Base-by-base conservation (phyloP, 2,888 invertebrate genomes). In the Venustoraphidia nigricollis region DNA sequence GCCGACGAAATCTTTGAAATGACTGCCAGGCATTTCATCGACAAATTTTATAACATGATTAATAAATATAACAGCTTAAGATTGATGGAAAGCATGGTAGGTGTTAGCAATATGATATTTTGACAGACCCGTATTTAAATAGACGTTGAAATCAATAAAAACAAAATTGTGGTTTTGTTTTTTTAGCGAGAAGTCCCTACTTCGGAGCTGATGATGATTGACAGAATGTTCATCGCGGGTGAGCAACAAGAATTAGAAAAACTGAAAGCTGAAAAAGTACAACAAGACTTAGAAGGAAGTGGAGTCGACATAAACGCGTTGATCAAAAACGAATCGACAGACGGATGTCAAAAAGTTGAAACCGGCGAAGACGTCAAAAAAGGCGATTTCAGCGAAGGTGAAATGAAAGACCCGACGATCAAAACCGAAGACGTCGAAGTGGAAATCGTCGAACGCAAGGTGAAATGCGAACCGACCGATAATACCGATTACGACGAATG, bases 71-170 rank as follows among this genome's bases (percentile, higher is more conserved):
- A 80, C 52, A 76, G 77, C 60, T 69, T 86, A 49, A 67, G 86
- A 45, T 67, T 84, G 56, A 81, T 83, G 66, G 86, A 87, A 59
- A 84, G 85, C 60, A 83, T 81, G 80, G 86, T 87, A 66, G 69
- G 72, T 59, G 17, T 3, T 17, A 17, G 4, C 17, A 17, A 17
- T 17, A 17, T 4, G 17, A 17, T 4, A 17, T 17, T 17, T 4
- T 4, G 27, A 27, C 27, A 27, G 27, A 27, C 27, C 6, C 27
- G 27, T 6, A 27, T 27, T 27, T 27, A 27, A 27, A 27, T 6
- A 27, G 27, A 27, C 6, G 3, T 27, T 6, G 27, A 27, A 6
- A 27, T 27, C 6, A 27, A 27, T 27, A 27, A 27, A 27, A 27
- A 27, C 27, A 27, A 27, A 27, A 27, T 27, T 27, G 27, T 27